These are phyloP conservation scores for Notothenia rossii DNA, from an alignment of 2,113 vertebrate species.

Conservation along the genomic window DNA sequence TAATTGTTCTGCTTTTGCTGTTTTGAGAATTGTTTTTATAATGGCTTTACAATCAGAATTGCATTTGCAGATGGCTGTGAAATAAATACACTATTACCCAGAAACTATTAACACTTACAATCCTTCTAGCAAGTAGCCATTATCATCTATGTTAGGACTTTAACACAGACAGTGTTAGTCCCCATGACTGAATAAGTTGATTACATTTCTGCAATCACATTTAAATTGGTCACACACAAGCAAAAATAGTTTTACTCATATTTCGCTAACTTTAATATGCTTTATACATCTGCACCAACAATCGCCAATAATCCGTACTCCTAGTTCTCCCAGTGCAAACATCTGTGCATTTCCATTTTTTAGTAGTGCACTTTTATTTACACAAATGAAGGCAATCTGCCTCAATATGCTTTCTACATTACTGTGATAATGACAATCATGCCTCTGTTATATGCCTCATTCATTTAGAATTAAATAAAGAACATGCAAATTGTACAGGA, in stretches of 20 bases:
- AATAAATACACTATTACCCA: background rate
- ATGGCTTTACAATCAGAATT: background rate
- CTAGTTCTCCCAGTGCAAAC: background rate
- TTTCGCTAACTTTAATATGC: background rate
- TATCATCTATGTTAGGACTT: no score
- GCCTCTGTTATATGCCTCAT: background rate
- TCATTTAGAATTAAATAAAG: background rate
- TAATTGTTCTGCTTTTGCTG: background rate
- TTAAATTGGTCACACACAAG: background rate
- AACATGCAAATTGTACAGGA: background rate
- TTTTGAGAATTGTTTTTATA: no score
- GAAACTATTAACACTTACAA: background rate
- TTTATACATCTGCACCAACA: background rate
- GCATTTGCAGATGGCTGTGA: background rate
- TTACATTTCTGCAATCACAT: background rate
- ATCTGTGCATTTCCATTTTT: conserved; percentile 14
- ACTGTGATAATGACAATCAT: conserved; percentile 13
- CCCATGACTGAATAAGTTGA: background rate
- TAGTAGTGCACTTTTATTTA: conserved; percentile 5
- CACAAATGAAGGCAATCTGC: conserved; percentile 11
- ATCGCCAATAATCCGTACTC: background rate
- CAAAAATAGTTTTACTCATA: no score
- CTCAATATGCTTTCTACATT: conserved; percentile 7
- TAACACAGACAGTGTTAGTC: no score
- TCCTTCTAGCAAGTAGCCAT: no score